Percentiles rank a stretch among this genome's conserved stretches.
phyloP scores from a whole-genome alignment of 2,113 vertebrate genomes.

The Ancistrus triradiatus region DNA sequence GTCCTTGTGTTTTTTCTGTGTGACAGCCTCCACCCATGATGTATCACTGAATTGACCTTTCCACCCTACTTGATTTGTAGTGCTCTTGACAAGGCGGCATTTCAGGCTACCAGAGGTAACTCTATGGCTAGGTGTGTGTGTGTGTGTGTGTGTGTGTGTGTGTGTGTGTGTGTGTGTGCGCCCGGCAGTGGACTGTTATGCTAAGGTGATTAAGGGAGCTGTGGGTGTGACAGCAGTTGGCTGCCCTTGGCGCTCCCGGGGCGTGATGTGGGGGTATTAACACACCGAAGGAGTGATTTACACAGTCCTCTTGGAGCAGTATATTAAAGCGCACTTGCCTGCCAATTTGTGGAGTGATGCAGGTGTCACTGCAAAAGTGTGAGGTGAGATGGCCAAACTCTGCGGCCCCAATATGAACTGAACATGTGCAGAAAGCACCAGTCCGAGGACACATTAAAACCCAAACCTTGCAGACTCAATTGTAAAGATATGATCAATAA shows the following conservation, averaged over 20 bases:
- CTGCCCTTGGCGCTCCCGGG: slow-evolving; percentile 32
- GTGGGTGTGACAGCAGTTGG: slow-evolving; percentile 26
- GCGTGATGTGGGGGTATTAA: slow-evolving; percentile 52
- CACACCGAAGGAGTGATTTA: slow-evolving; percentile 61
- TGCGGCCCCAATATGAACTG: slow-evolving; percentile 61
- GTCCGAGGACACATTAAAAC: slow-evolving; percentile 36
- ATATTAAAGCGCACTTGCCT: slow-evolving; percentile 62
- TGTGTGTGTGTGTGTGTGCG: too few relatives aligned
- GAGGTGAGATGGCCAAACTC: slow-evolving; percentile 58
- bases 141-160: too few relatives aligned
- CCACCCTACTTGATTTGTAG: too few relatives aligned
- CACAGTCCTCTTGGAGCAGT: slow-evolving; percentile 52
- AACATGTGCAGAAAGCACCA: slow-evolving; percentile 39
- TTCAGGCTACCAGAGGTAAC: too few relatives aligned
- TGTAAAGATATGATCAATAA: too few relatives aligned
- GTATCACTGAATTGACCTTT: too few relatives aligned
- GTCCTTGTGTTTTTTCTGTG: too few relatives aligned
- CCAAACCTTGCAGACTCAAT: too few relatives aligned
- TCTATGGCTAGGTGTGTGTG: too few relatives aligned
- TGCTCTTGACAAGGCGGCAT: too few relatives aligned
- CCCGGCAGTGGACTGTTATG: slow-evolving; percentile 30
- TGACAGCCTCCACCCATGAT: too few relatives aligned
- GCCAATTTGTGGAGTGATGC: slow-evolving; percentile 64
- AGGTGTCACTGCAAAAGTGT: slow-evolving; percentile 64
- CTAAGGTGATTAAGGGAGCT: slow-evolving; percentile 40